These are phyloP conservation scores for Actinostola sp. DNA, from an alignment of 92 coral and sea anemone genomes.

Conservation along the genomic window DNA sequence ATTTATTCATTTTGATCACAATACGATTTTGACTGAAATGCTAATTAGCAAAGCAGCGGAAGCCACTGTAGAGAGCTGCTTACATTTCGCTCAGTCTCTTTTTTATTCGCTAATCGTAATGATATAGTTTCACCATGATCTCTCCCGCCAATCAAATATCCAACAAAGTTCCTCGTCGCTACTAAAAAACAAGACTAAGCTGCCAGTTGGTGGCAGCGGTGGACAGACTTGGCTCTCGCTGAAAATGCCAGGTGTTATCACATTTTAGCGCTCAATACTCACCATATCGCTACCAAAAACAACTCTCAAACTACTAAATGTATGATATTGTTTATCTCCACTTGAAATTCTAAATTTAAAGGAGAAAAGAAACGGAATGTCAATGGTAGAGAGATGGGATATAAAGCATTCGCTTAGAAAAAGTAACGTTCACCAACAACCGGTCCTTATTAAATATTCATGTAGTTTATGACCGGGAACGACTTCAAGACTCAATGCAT, in stretches of 20 bases:
- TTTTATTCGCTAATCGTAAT: constrained; percentile 22
- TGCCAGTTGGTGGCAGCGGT: constrained; percentile 29
- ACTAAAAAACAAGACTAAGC: background rate
- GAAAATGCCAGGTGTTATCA: constrained; percentile 26
- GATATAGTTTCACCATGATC: background rate
- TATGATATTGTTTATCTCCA: background rate
- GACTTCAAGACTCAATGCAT: background rate
- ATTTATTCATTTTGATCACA: constrained; percentile 81
- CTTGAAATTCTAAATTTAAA: background rate
- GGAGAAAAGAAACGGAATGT: background rate
- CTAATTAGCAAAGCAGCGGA: constrained; percentile 69
- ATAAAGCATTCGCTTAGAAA: constrained; percentile 2
- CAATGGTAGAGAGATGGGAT: background rate
- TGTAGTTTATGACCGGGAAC: background rate
- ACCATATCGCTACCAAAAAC: background rate
- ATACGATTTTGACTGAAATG: constrained; percentile 73
- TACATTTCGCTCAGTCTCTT: constrained; percentile 1
- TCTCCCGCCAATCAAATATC: background rate
- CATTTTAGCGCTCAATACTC: constrained; percentile 4
- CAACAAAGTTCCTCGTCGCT: constrained; percentile 9
- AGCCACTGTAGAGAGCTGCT: constrained; percentile 27
- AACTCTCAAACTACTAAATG: background rate
- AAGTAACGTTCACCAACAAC: constrained; percentile 21
- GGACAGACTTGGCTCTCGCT: background rate
- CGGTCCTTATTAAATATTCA: constrained; percentile 23